Base-by-base conservation (phyloP, 1,140 invertebrate species). In the Zaprionus nigranus region DNA sequence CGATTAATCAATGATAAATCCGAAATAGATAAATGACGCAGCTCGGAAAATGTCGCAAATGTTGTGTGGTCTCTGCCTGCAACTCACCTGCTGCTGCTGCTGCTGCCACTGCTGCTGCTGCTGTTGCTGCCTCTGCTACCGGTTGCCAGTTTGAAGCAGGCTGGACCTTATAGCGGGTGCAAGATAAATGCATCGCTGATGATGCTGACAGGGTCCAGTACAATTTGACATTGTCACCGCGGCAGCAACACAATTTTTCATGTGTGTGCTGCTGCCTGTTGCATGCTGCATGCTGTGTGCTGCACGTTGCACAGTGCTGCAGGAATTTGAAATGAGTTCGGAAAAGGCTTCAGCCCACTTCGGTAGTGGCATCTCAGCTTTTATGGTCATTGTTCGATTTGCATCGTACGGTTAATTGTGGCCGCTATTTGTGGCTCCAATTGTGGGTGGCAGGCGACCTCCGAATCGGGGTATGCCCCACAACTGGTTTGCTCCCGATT, bases 1-100 rank as follows among this genome's bases (percentile, higher is more conserved):
- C 79, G 85, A 90, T 90, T 90, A 90, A 90, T 90, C 85, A 90
- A 90, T 90, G 85, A 90, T 90, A 90, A 90, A 90, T 90, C 85
- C 85, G 85, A 90, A 90, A 90, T 90, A 90, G 85, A 90, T 90
- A 90, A 90, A 90, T 90, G 85, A 90, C 79, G 66, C 81, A 60
- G 66, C 81, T 79, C 71, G 28, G 58, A 15, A 74, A 78, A 78
- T 75, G 88, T 90, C 85, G 85, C 81, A 79, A 79, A 68, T 81
- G 74, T 54, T 88, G 84, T 88, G 81, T 88, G 84, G 81, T 90
- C 84, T 62, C 65, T 75, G 49, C 54, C 64, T 62, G 62, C 70
- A 61, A 86, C 82, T 82, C 84, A 88, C 84, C 85, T 88, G 84
- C 81, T 81, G 73, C 57, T 60, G 62, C 43, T 51, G 62, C 64